A percentile compares a stretch with the other conserved stretches of the same genome.
Evolutionary conservation across 2,113 vertebrate genomes (phyloP).

Genomic region (Helogale parvula): DNA sequence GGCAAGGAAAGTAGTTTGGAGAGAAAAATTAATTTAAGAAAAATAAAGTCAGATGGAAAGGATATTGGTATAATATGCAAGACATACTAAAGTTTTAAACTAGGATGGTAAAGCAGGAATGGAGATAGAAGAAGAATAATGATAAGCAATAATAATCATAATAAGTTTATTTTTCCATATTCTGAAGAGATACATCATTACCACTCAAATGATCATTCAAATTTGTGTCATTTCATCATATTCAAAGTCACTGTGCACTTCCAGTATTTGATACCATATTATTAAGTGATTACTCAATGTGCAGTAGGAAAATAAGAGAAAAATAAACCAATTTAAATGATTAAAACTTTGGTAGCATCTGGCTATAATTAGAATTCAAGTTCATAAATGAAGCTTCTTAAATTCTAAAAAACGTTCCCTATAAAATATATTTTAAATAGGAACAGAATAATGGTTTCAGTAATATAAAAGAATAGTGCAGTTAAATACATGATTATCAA

Average conservation of each 20-base stretch:
- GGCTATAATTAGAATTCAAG: slow-evolving; percentile 63
- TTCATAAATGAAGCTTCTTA: slow-evolving; percentile 59
- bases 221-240: slow-evolving; percentile 37
- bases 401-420: slow-evolving; percentile 48
- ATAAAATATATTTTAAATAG: slow-evolving; percentile 54
- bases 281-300: slow-evolving; percentile 39
- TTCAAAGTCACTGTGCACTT: slow-evolving; percentile 1
- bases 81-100: neutral
- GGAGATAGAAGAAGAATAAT: neutral
- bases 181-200: neutral
- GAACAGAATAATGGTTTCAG: slow-evolving; percentile 61
- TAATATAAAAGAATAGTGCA: slow-evolving; percentile 33
- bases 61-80: neutral
- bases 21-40: slow-evolving; percentile 50
- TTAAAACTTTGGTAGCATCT: slow-evolving; percentile 59
- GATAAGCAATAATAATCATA: slow-evolving; percentile 39
- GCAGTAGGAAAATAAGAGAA: slow-evolving; percentile 40
- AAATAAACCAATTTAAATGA: slow-evolving; percentile 64
- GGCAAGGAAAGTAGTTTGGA: neutral
- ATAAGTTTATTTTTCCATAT: slow-evolving; percentile 10
- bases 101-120: neutral
- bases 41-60: neutral
- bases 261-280: neutral
- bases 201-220: slow-evolving; percentile 39
- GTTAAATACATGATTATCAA: slow-evolving; percentile 44